Evolutionary conservation across 2,113 vertebrate genomes (phyloP).

Genomic region (Zosterops pallidus): DNA sequence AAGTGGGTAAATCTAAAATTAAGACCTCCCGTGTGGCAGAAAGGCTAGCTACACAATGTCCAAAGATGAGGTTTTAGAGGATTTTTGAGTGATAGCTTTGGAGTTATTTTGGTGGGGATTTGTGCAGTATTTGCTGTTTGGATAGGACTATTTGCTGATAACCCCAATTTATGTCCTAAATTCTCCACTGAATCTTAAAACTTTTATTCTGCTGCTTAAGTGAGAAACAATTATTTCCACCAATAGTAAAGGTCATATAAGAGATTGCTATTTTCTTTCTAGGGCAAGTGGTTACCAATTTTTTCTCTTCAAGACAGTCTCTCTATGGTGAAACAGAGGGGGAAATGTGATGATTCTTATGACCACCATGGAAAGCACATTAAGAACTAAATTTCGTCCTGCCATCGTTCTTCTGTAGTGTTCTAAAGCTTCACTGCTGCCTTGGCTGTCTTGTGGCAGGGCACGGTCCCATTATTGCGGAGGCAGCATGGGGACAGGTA

Average conservation of each 20-base stretch:
- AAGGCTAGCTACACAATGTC: background rate
- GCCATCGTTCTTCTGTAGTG: background rate
- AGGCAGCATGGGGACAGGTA: rapidly evolving
- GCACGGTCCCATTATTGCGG: rapidly evolving
- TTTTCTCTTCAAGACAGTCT: background rate
- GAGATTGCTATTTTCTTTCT: background rate
- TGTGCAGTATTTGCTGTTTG: background rate
- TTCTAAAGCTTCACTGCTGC: background rate
- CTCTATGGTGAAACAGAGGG: background rate
- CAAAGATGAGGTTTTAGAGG: background rate
- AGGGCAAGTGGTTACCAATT: background rate
- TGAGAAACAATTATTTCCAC: background rate
- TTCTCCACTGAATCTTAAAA: background rate
- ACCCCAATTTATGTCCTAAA: background rate
- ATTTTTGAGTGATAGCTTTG: background rate
- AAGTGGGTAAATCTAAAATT: background rate
- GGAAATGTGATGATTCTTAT: rapidly evolving
- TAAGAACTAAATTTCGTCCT: background rate
- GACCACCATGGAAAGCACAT: background rate
- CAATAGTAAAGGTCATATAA: background rate
- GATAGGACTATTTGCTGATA: background rate
- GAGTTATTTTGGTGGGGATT: background rate
- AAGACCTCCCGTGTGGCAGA: background rate
- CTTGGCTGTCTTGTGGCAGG: background rate
- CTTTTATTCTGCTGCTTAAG: background rate